A percentile compares a stretch with the other conserved stretches of the same genome.
These are phyloP conservation scores for Catocala nupta DNA, from an alignment of 2,888 invertebrate species.

Conservation along the genomic window DNA sequence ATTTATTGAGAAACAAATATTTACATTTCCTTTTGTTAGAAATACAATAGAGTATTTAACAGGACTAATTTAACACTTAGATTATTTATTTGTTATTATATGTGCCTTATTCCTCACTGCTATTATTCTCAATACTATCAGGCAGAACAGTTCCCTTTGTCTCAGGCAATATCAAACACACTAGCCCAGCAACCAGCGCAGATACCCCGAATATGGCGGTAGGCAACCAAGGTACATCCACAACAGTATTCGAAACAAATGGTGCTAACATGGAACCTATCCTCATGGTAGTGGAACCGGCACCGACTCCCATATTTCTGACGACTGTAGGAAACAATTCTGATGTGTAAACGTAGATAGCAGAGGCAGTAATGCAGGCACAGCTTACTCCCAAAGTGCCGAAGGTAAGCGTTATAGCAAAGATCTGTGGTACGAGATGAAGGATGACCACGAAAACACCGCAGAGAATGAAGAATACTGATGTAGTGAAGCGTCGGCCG, in stretches of 20 bases:
- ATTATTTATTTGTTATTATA: too few relatives aligned
- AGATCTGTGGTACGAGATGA: constrained; percentile 83
- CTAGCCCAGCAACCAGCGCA: constrained; percentile 89
- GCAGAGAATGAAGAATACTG: constrained; percentile 87
- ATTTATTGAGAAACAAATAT: too few relatives aligned
- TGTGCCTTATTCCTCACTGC: constrained; percentile 66
- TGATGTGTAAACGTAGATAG: constrained; percentile 94
- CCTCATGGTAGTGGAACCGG: constrained; percentile 93
- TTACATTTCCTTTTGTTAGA: too few relatives aligned
- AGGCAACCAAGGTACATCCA: constrained; percentile 88
- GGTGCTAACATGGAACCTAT: constrained; percentile 96
- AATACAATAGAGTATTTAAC: too few relatives aligned
- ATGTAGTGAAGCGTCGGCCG: constrained; percentile 89
- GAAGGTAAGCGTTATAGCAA: constrained; percentile 87
- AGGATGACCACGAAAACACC: constrained; percentile 89
- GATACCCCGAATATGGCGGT: constrained; percentile 91
- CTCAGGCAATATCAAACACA: constrained; percentile 91
- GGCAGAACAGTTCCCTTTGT: constrained; percentile 91
- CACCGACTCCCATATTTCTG: constrained; percentile 94
- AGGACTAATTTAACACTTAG: too few relatives aligned
- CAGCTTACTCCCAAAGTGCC: constrained; percentile 93
- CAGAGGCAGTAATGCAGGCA: constrained; percentile 92
- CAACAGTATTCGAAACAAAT: constrained; percentile 89
- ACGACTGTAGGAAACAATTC: constrained; percentile 96
- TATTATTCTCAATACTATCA: constrained; percentile 91